Base-by-base conservation (phyloP, 2,797 vertebrate species). In the Onychomys torridus region DNA sequence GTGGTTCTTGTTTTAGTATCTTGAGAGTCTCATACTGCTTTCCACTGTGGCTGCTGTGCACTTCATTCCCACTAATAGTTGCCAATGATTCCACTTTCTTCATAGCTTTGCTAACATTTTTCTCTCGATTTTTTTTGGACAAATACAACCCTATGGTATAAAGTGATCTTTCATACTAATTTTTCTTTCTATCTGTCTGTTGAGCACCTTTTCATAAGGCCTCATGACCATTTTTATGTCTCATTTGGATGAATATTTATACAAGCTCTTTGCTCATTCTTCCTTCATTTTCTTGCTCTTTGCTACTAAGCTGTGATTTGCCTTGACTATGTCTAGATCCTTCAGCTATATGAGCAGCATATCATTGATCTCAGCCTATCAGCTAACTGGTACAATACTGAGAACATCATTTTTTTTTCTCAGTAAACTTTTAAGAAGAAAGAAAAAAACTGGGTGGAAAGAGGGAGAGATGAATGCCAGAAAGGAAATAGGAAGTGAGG, bases 361-460 rank as follows among this genome's bases (percentile, higher is more conserved):
- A 1, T 73, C 57, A 78, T 43, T 79, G 25, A 49, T 40, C 73
- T 73, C 92, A 52, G 37, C 65, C 43, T 34, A 17, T 37, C 67
- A 90, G 49, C 12, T 81, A 29, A 69, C 71, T n/a, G 4, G 73
- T 8, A 16, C 27, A 92, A 75, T 67, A n/a, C 40, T 5, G 16
- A 63, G 40, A 89, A 86, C 49, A 83, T 89, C 49, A 43, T 21
- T 63, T 86, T 75, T 29, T 59, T n/a, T 91, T 55, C 59, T 90
- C 25, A 67, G 76, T 67, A 95, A 77, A 93, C 57, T 67, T 92
- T 90, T 89, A 93, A 43, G 63, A 82, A 88, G 43, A 83, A 94
- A 91, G 34, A 14, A 37, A 65, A 65, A 89, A n/a, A 69, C 91
- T 32, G 23, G 23, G 88, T 27, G 2, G 82, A 92, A 40, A 55